Evolutionary conservation across 1,140 invertebrate genomes (phyloP).

Genomic region (Hydropsyche tenuis): DNA sequence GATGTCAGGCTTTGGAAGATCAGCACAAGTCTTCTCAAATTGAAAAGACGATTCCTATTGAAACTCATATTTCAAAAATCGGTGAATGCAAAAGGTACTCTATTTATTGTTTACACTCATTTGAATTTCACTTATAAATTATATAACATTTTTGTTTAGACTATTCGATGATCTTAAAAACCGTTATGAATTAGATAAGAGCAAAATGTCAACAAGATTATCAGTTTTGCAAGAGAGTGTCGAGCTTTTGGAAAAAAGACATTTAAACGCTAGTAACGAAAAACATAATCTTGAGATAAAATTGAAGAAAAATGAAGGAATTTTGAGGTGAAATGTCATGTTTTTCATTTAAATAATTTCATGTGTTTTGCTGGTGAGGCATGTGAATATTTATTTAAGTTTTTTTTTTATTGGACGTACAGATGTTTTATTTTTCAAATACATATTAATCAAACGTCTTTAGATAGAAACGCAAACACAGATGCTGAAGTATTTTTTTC

Average conservation of each 20-base stretch:
- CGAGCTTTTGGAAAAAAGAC: conserved; percentile 37
- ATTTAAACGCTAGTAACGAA: conserved; percentile 35
- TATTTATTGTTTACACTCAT: not conserved
- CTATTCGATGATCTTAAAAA: conserved; percentile 47
- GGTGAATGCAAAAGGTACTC: conserved; percentile 48
- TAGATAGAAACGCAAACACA: not conserved
- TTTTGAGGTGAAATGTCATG: conserved; percentile 38
- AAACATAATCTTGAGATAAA: conserved; percentile 42
- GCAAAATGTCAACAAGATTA: conserved; percentile 28
- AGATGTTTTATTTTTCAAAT: conserved; percentile 7
- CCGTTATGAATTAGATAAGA: conserved; percentile 45
- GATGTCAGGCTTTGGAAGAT: conserved; percentile 40
- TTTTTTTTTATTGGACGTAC: not conserved
- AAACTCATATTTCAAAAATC: conserved; percentile 37
- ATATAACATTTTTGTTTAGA: conserved; percentile 20
- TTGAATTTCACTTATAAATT: not conserved
- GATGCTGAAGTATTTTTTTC: not conserved
- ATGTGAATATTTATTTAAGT: not conserved
- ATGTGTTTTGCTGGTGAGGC: not conserved
- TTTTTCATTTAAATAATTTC: not conserved
- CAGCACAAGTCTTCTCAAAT: conserved; percentile 38
- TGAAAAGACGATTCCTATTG: conserved; percentile 34
- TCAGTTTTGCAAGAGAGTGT: conserved; percentile 40
- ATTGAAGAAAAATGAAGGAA: conserved; percentile 39
- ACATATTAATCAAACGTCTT: not conserved